Evolutionary conservation across 2,888 invertebrate genomes (phyloP).

Genomic region (Troglohyphantes excavatus): DNA sequence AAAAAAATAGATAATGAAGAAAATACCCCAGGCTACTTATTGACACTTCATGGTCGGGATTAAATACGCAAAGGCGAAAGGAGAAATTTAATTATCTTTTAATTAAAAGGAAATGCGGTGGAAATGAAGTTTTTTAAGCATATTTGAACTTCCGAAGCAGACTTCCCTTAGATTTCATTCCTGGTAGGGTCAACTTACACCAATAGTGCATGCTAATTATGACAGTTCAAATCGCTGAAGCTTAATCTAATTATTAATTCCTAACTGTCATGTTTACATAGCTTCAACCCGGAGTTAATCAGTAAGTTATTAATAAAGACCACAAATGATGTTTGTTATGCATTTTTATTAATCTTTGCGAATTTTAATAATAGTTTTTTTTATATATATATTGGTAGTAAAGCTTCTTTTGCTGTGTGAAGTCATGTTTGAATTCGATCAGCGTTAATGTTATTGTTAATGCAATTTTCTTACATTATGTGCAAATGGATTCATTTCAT

Average conservation of each 20-base stretch:
- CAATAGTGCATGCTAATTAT: neutral
- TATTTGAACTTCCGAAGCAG: neutral
- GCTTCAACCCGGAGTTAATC: neutral
- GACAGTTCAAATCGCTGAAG: neutral
- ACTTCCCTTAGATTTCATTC: neutral
- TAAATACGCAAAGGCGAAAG: neutral
- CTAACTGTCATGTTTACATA: neutral
- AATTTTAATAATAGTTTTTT: too few relatives aligned
- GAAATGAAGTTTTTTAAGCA: constrained; percentile 13
- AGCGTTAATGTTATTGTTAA: too few relatives aligned
- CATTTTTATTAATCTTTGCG: too few relatives aligned
- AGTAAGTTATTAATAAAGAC: neutral
- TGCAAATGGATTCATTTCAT: too few relatives aligned
- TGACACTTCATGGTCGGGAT: neutral
- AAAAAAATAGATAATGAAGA: neutral
- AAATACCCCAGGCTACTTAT: neutral
- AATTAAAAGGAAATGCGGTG: constrained; percentile 49
- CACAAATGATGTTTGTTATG: too few relatives aligned
- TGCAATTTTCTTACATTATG: too few relatives aligned
- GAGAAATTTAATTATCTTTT: constrained; percentile 48
- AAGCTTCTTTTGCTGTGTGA: too few relatives aligned
- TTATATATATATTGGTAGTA: too few relatives aligned
- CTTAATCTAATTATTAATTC: constrained; percentile 20
- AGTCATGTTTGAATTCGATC: too few relatives aligned
- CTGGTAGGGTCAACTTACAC: neutral